Conservation (phyloP, 1,140 invertebrate species). For the Drosophila leontia region DNA sequence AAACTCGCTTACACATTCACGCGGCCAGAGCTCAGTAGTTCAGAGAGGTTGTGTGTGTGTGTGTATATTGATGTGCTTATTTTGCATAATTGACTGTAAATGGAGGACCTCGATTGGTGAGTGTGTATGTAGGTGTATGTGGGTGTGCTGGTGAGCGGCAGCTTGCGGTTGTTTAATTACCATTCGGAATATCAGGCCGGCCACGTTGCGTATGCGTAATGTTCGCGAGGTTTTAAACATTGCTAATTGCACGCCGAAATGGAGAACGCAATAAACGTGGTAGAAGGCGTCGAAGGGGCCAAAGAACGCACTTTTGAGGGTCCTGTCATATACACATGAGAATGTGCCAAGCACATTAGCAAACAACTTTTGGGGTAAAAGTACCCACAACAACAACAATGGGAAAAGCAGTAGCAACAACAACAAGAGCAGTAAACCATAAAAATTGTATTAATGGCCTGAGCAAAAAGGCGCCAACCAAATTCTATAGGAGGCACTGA, state of each 20-base stretch:
- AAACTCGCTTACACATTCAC: slow-evolving; percentile 14
- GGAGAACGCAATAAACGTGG: slow-evolving; percentile 9
- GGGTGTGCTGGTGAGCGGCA: background rate
- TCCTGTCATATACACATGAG: slow-evolving; percentile 46
- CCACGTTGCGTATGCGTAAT: slow-evolving; percentile 52
- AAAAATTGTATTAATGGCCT: slow-evolving; percentile 41
- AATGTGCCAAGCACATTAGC: slow-evolving; percentile 44
- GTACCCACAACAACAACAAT: slow-evolving; percentile 40
- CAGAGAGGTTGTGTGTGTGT: slow-evolving; percentile 9
- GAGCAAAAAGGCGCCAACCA: slow-evolving; percentile 27
- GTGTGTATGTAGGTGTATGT: background rate
- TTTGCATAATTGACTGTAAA: slow-evolving; percentile 79
- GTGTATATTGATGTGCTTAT: slow-evolving; percentile 60
- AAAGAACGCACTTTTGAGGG: slow-evolving; percentile 12
- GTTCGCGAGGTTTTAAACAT: slow-evolving; percentile 49
- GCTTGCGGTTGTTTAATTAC: slow-evolving; percentile 63
- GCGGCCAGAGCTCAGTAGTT: slow-evolving; percentile 27
- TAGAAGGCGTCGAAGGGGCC: background rate
- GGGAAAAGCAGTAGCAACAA: background rate
- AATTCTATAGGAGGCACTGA: slow-evolving; percentile 21
- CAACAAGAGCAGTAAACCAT: background rate
- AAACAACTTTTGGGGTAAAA: slow-evolving; percentile 34
- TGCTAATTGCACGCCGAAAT: slow-evolving; percentile 56
- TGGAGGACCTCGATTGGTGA: slow-evolving; percentile 28
- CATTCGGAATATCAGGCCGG: slow-evolving; percentile 32